phyloP scores from a whole-genome alignment of 92 coral and sea anemone genomes.

The Bergia puertoricense region DNA sequence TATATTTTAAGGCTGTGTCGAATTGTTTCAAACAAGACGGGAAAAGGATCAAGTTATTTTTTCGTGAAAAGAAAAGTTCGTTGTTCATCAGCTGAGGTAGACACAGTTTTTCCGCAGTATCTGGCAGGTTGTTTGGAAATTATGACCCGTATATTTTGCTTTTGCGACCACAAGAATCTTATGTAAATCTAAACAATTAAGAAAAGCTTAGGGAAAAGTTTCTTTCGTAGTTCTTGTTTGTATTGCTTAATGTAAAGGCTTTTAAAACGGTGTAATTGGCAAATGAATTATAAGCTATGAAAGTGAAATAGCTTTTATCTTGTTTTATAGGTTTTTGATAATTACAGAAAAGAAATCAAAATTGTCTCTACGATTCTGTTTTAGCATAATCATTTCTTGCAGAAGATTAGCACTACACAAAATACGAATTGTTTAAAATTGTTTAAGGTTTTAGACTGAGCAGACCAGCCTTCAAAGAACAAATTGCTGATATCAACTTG shows the following conservation, averaged over 20 bases:
- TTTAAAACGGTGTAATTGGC: background rate
- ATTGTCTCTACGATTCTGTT: background rate
- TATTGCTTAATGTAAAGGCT: background rate
- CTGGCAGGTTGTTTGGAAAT: background rate
- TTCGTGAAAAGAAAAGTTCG: background rate
- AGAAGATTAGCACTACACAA: background rate
- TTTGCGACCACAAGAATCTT: background rate
- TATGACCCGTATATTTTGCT: background rate
- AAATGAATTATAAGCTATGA: background rate
- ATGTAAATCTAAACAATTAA: background rate
- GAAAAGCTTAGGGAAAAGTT: background rate
- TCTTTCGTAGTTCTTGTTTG: background rate
- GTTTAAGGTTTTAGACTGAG: too few species aligned
- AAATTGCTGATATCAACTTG: background rate
- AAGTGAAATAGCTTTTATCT: too few species aligned
- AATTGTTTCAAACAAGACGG: background rate
- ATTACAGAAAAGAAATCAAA: background rate
- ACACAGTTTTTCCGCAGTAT: background rate
- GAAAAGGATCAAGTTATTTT: background rate
- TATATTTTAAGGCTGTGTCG: background rate
- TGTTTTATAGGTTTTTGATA: background rate
- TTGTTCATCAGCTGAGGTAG: background rate
- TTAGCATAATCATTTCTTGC: background rate
- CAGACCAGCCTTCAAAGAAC: background rate
- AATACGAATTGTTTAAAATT: too few species aligned